A percentile compares a stretch with the other conserved stretches of the same genome.
Evolutionary conservation across 2,888 invertebrate species (phyloP).

Genomic region (Anticlea derivata): DNA sequence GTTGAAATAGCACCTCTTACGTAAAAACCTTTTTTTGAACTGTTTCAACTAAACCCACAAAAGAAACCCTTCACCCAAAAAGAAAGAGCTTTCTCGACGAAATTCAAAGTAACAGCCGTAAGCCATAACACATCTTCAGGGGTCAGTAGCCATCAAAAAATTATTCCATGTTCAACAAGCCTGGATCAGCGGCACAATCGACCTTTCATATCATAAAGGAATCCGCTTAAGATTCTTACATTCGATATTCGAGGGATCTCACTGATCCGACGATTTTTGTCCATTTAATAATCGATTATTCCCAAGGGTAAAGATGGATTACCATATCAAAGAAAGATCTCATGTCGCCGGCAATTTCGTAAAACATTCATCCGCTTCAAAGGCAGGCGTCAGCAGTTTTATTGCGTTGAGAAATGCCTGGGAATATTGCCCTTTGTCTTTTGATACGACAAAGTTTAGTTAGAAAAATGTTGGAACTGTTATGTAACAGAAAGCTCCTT

Average conservation of each 20-base stretch:
- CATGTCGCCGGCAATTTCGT: conserved; percentile 71
- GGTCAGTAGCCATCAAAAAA: conserved; percentile 39
- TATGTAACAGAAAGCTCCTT: conserved; percentile 18
- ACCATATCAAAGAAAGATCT: conserved; percentile 80
- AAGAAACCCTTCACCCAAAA: conserved; percentile 26
- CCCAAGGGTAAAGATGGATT: conserved; percentile 67
- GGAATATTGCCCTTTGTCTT: conserved; percentile 45
- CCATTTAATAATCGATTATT: conserved; percentile 80
- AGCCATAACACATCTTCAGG: conserved; percentile 35
- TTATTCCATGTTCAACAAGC: conserved; percentile 40
- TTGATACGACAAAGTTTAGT: conserved; percentile 40
- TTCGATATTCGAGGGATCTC: conserved; percentile 54
- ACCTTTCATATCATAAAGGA: conserved; percentile 61
- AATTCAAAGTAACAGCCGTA: conserved; percentile 23
- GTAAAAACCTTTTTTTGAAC: conserved; percentile 4
- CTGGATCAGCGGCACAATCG: conserved; percentile 48
- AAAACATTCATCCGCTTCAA: conserved; percentile 61
- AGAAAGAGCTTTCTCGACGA: conserved; percentile 15
- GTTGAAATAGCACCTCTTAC: no score
- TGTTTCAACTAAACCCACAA: conserved; percentile 16
- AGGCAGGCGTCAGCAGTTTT: conserved; percentile 55
- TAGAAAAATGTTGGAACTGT: conserved; percentile 25
- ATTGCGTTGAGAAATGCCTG: conserved; percentile 51
- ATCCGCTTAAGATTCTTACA: conserved; percentile 62
- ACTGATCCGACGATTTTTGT: conserved; percentile 67